Conservation (phyloP, 2,888 invertebrate species). For the Cephonodes hylas region DNA sequence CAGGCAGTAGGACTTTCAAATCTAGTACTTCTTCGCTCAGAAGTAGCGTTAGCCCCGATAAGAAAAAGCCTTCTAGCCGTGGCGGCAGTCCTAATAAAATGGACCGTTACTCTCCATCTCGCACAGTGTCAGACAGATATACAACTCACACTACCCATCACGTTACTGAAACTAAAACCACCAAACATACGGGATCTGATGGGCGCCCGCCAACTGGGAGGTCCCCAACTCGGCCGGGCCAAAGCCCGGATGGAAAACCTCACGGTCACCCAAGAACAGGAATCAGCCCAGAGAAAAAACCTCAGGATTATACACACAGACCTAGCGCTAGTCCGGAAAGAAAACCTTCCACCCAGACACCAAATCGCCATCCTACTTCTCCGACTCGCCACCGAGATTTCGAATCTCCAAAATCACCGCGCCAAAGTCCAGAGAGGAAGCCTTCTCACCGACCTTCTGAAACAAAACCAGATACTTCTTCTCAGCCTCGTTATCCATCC, state of each 20-base stretch:
- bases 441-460: constrained; percentile 19
- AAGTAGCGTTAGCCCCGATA: constrained; percentile 78
- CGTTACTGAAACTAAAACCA: constrained; percentile 48
- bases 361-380: constrained; percentile 23
- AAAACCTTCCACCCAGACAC: constrained; percentile 27
- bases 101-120: constrained; percentile 61
- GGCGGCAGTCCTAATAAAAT: constrained; percentile 52
- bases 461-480: constrained; percentile 17
- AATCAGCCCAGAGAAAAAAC: constrained; percentile 57
- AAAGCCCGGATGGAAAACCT: constrained; percentile 55
- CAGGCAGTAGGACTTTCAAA: constrained; percentile 75
- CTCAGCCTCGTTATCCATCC: constrained; percentile 14
- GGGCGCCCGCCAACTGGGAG: constrained; percentile 46
- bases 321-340: constrained; percentile 47
- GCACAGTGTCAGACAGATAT: constrained; percentile 47
- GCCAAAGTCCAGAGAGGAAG: constrained; percentile 42
- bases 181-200: constrained; percentile 47
- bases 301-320: constrained; percentile 31
- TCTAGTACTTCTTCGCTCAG: constrained; percentile 78
- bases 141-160: constrained; percentile 53
- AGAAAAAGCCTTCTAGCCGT: constrained; percentile 62
- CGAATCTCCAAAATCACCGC: constrained; percentile 26
- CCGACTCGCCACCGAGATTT: constrained; percentile 1
- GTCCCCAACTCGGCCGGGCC: constrained; percentile 48
- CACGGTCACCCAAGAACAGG: constrained; percentile 47